Evolutionary conservation across 1,140 invertebrate species (phyloP), one percentile per base, ranked within the genome.

Genomic region (Ips typographus): DNA sequence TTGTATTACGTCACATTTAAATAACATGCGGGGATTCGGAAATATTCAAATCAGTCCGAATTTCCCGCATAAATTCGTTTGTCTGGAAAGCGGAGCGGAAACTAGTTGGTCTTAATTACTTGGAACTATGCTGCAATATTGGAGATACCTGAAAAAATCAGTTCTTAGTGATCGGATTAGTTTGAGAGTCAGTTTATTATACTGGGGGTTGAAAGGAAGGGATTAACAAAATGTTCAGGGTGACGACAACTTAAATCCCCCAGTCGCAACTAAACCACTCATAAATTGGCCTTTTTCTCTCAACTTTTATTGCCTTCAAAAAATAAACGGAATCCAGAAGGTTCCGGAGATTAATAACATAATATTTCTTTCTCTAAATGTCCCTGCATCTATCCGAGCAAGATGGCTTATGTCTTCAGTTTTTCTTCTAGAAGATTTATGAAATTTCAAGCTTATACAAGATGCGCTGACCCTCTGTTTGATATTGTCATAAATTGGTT

Each of bases 1-100:
- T 73, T 74, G 69, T 71, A 74, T 74, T 73, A 71, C 69, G 66
- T 73, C 70, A 70, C 65, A 73, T 73, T 69, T 73, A 73, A 74
- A 75, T 75, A 71, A 71, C 58, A 73, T 65, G 66, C 66, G 38
- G 44, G 59, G 57, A 68, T 61, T 62, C 47, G 57, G 44, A 42
- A 68, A 68, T 68, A 68, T 60, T 68, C 51, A 53, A 68, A 68
- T 61, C 40, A 64, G 49, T 41, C 40, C 42, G 61, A 65, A 58
- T 60, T 59, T 65, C 37, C 61, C 49, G 44, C 62, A 60, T 44
- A 65, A 65, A 44, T 59, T 65, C 41, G 63, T 39, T 39, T 59
- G 57, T 59, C 40, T 39, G 42, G 57, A 59, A 59, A 7, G 53
- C n/a, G 22, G 5, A 56, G 53, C n/a, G 6, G 44, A 49, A 8